A percentile compares a stretch with the other conserved stretches of the same genome.
Conservation (phyloP, 30 jellyfish, hydroid and myxozoan genomes). For the Phacellophora camtschatica region DNA sequence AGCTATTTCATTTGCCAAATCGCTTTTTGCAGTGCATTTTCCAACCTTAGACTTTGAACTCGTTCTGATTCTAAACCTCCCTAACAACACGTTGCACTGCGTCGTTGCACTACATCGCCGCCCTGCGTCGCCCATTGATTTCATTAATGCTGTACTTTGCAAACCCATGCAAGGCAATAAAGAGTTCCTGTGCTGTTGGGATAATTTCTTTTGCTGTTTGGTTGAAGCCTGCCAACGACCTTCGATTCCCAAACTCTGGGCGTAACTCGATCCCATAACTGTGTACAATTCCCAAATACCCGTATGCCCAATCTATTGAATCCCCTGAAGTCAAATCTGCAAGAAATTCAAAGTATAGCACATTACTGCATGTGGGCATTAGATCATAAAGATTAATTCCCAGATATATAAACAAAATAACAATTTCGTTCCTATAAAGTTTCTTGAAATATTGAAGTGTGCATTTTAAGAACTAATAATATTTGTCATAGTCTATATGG, state of each 20-base stretch:
- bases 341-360: background rate
- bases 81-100: background rate
- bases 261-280: slow-evolving; percentile 90
- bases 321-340: slow-evolving; percentile 94
- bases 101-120: background rate
- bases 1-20: too few relatives aligned
- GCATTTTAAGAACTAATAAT: too few relatives aligned
- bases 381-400: too few relatives aligned
- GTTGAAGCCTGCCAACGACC: slow-evolving; percentile 34
- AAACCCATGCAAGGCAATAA: slow-evolving; percentile 12
- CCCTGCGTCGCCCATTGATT: background rate
- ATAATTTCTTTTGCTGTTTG: slow-evolving; percentile 27
- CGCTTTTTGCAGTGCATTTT: too few relatives aligned
- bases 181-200: slow-evolving; percentile 56
- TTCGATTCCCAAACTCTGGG: slow-evolving; percentile 51
- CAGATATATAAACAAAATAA: too few relatives aligned
- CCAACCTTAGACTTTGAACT: too few relatives aligned
- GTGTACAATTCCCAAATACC: slow-evolving; percentile 85
- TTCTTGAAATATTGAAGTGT: too few relatives aligned
- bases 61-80: too few relatives aligned
- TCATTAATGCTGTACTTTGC: slow-evolving; percentile 11
- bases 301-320: slow-evolving; percentile 94
- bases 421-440: too few relatives aligned
- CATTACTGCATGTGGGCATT: too few relatives aligned
- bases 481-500: too few relatives aligned